Base-by-base conservation (phyloP, 2,797 vertebrate species). In the Amazona finschi region DNA sequence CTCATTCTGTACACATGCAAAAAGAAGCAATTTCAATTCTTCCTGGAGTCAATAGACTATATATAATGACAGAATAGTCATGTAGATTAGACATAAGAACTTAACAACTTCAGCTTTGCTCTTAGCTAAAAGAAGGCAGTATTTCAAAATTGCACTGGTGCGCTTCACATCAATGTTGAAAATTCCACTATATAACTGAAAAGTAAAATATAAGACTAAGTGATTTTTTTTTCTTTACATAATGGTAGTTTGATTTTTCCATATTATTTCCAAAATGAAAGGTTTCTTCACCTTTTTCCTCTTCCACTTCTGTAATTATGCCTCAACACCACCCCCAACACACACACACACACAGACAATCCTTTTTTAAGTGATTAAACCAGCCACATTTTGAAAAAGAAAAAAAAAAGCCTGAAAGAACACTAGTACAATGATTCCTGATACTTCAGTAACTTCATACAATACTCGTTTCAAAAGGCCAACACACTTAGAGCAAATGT, bases 11-110 rank as follows among this genome's bases (percentile, higher is more conserved):
- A 91, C n/a, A 69, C 8, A 24, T 10, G 49, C 41, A 83, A 21
- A 80, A 11, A 43, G n/a, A 85, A 78, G 49, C 6, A 72, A 81
- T 86, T 81, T 76, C 66, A 84, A 13, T 94, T 93, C 76, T 84
- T 87, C n/a, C 27, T 65, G 16, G n/a, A 88, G 33, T 57, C 85
- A 85, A 69, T 0, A 47, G 53, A 50, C 57, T 36, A 11, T 33
- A 57, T 33, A 57, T 36, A 58, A 36, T 58, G 57, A 58, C 57
- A 58, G 22, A 58, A 58, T 36, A 58, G 57, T 58, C 33, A 36
- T 58, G 33, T 36, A 58, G 33, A 36, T 36, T 17, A 58, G 22
- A 69, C 25, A 83, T 22, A 82, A 84, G 58, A 79, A 70, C n/a
- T 43, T 44, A 55, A 50, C 30, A 52, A 65, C 55, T 88, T 75